Conservation (phyloP, 1,140 invertebrate species). For the Conus ventricosus region DNA sequence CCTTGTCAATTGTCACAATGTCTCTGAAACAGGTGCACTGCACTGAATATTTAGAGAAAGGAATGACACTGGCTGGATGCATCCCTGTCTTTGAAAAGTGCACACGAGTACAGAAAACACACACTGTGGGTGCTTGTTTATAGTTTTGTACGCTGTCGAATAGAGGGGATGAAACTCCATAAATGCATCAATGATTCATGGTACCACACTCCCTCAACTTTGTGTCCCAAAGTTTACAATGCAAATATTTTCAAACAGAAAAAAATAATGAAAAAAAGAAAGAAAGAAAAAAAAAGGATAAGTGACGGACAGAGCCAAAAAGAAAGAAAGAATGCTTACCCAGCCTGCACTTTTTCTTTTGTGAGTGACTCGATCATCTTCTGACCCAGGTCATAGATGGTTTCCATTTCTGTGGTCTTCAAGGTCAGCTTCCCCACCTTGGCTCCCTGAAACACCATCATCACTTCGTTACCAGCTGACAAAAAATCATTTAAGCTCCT, state of each 20-base stretch:
- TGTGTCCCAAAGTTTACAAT: no score
- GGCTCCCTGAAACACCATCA: constrained; percentile 79
- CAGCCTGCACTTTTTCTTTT: constrained; percentile 91
- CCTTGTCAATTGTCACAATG: constrained; percentile 98
- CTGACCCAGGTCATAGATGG: constrained; percentile 97
- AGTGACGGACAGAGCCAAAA: not conserved
- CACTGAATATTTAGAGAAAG: not conserved
- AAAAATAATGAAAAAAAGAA: no score
- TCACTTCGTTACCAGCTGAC: not conserved
- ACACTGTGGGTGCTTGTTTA: no score
- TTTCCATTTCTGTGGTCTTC: constrained; percentile 99
- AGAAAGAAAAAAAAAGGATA: no score
- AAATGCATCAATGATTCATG: no score
- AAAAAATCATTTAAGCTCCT: not conserved
- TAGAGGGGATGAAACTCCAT: no score
- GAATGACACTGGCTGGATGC: no score
- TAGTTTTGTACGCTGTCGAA: no score
- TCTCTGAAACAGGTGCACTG: constrained; percentile 80
- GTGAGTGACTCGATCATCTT: constrained; percentile 99
- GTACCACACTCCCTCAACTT: no score
- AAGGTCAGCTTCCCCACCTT: constrained; percentile 94
- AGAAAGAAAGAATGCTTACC: constrained; percentile 66
- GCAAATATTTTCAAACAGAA: no score
- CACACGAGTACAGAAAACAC: no score
- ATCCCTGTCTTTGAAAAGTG: no score